phyloP scores from a whole-genome alignment of 2,113 vertebrate species.

The Clupea harengus region DNA sequence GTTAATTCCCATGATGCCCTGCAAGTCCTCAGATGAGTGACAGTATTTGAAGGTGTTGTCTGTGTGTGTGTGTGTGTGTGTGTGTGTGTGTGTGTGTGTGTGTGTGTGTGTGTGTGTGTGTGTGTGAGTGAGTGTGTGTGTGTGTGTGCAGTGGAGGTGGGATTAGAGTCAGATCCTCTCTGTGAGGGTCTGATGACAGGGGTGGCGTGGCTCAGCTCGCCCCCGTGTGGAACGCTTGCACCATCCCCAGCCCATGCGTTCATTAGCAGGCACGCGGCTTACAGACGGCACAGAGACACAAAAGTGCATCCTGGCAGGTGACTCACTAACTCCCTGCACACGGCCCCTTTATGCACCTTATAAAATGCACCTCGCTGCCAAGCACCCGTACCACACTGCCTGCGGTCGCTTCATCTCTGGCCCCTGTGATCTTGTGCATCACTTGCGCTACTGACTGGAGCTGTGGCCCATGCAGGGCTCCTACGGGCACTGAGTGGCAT shows the following conservation, averaged over 20 bases:
- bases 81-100: conserved; percentile 1
- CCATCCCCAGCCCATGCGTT: neutral
- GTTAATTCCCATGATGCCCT: no score
- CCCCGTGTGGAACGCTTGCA: neutral
- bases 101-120: conserved; percentile 14
- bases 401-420: no score
- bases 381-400: no score
- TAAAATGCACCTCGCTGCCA: no score
- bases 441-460: no score
- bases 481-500: neutral
- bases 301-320: neutral
- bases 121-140: neutral
- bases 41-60: neutral
- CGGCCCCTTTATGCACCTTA: no score
- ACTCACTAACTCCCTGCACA: neutral
- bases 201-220: neutral
- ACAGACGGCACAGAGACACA: neutral
- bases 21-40: no score
- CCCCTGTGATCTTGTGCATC: no score
- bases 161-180: no score
- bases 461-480: no score
- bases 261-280: neutral
- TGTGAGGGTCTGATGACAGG: no score
- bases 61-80: neutral
- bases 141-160: neutral